phyloP scores from a whole-genome alignment of 2,888 invertebrate species.

The Globia sparganii region DNA sequence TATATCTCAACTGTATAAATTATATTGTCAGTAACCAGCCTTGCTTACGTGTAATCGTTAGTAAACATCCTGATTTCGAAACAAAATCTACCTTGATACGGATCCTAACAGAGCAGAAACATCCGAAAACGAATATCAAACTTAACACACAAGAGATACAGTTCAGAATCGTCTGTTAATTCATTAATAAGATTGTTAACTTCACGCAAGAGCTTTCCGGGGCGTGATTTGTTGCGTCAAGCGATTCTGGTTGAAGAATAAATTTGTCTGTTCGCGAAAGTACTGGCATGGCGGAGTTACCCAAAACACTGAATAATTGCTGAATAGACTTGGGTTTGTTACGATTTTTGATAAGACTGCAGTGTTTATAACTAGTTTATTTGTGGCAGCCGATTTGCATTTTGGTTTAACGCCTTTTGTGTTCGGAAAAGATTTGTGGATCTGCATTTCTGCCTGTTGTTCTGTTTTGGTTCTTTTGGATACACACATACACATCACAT shows the following conservation, averaged over 20 bases:
- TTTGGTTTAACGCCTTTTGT: conserved; percentile 30
- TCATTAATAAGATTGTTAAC: conserved; percentile 72
- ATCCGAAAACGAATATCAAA: conserved; percentile 47
- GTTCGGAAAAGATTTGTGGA: not conserved
- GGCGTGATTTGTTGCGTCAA: conserved; percentile 77
- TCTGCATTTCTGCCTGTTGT: not conserved
- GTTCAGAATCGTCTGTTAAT: conserved; percentile 59
- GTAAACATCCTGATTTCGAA: conserved; percentile 75
- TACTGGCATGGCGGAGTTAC: conserved; percentile 39
- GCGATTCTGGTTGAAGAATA: conserved; percentile 65
- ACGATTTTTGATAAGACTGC: conserved; percentile 52
- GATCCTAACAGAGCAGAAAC: conserved; percentile 54
- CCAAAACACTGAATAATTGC: conserved; percentile 66
- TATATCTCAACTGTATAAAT: conserved; percentile 62
- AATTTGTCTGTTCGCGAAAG: conserved; percentile 63
- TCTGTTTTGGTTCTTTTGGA: not conserved
- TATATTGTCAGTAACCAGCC: conserved; percentile 70
- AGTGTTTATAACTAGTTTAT: conserved; percentile 46
- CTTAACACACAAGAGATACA: conserved; percentile 55
- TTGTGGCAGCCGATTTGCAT: conserved; percentile 27
- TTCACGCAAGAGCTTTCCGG: conserved; percentile 78
- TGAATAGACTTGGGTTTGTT: conserved; percentile 35
- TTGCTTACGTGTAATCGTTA: conserved; percentile 72
- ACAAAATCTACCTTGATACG: conserved; percentile 68
- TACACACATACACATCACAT: too few relatives aligned